Base-by-base conservation (phyloP, 1,140 invertebrate species). In the Bombus soroeensis region DNA sequence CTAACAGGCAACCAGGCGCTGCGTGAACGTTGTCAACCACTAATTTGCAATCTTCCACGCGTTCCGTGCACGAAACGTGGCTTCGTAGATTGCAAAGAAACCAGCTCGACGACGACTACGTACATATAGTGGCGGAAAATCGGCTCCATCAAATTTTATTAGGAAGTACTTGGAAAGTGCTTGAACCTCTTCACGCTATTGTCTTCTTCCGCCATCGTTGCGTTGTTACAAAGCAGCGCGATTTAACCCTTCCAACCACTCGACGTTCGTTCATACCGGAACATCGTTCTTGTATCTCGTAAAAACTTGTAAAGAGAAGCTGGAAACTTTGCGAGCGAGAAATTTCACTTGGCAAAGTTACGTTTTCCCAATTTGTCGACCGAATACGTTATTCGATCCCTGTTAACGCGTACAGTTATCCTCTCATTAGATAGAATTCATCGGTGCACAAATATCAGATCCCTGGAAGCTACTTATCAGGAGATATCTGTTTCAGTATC, bases 381-480 rank as follows among this genome's bases (percentile, higher is more conserved):
- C 41, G 9, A 43, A 39, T 15, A 72, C 53, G 53, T 77, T 25
- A 62, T 62, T 89, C 86, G 83, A 59, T 77, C 22, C 25, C 75
- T 80, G 87, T 84, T 83, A 91, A 91, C 79, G 81, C 84, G 76
- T 89, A 81, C 86, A 53, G 47, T 53, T 75, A 77, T 62, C 66
- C 59, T 59, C 66, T 85, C 72, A 25, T 74, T 83, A 66, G 72
- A n/a, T 32, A 28, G 74, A 73, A 37, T 47, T 66, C 39, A 59
- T 53, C 68, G 53, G 15, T 41, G 68, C 62, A 59, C 32, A 32
- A 72, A 77, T 37, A 76, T 15, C 47, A 71, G 18, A 62, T n/a
- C 28, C 3, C 73, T 34, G 47, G 81, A 83, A 86, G 79, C 74
- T 76, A 34, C n/a, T 70, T 81, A 75, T 81, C 62, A 1, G 12